Conservation (phyloP, 2,113 vertebrate species). For the Ictalurus punctatus region DNA sequence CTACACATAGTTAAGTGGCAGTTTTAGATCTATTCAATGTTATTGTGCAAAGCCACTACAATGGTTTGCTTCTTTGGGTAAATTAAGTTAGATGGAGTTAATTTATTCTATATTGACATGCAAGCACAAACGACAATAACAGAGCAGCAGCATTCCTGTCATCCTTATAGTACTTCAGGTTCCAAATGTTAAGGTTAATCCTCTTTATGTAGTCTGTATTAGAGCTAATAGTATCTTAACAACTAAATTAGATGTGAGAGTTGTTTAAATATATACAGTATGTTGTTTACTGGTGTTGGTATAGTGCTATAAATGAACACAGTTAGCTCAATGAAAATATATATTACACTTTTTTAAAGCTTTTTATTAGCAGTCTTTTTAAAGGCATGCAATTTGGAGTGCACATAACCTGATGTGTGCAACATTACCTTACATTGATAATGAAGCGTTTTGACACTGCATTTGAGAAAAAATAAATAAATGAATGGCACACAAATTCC, state of each 20-base stretch:
- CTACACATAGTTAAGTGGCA: constrained; percentile 45
- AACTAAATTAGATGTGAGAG: background rate
- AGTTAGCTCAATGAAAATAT: background rate
- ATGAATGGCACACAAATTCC: background rate
- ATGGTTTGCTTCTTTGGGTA: constrained; percentile 44
- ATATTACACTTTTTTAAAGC: background rate
- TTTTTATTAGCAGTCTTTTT: background rate
- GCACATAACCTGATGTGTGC: background rate
- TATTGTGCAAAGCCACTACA: constrained; percentile 60
- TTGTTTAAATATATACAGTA: background rate
- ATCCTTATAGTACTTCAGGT: background rate
- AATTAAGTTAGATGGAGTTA: constrained; percentile 52
- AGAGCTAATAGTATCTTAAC: background rate
- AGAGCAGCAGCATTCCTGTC: constrained; percentile 37
- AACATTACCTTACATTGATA: constrained; percentile 52
- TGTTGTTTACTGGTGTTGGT: background rate
- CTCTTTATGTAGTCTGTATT: background rate
- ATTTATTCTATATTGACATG: constrained; percentile 49
- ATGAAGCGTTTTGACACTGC: constrained; percentile 53
- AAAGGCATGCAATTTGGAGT: background rate
- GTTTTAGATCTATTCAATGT: constrained; percentile 32
- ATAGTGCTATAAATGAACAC: background rate
- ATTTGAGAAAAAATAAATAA: constrained; percentile 34
- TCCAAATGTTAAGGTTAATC: background rate
- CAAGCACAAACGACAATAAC: constrained; percentile 47